These are phyloP conservation scores for Podarcis muralis DNA, from an alignment of 2,113 vertebrate genomes.

Conservation along the genomic window DNA sequence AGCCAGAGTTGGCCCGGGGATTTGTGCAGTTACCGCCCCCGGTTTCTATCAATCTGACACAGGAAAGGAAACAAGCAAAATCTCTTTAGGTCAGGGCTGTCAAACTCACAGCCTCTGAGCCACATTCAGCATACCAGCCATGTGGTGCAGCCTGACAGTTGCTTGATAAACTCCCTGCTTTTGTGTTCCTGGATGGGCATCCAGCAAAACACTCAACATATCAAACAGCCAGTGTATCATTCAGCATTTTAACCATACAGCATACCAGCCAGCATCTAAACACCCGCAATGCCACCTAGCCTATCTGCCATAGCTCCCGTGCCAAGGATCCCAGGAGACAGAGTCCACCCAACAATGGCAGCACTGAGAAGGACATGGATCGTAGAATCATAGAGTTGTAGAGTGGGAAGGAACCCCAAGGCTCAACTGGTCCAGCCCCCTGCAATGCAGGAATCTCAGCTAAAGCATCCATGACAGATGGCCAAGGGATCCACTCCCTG, in stretches of 20 bases:
- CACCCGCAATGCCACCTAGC: not conserved
- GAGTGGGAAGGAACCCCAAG: no score
- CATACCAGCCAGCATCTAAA: not conserved
- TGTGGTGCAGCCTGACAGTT: not conserved
- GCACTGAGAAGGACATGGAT: no score
- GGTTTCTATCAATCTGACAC: not conserved
- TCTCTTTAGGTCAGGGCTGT: not conserved
- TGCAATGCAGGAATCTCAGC: no score
- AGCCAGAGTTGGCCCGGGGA: fast-evolving
- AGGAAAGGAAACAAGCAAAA: not conserved
- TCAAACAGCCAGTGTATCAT: not conserved
- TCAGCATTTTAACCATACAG: not conserved
- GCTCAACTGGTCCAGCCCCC: no score
- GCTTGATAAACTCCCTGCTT: not conserved
- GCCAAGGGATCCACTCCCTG: no score
- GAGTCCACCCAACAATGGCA: no score
- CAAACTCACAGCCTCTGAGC: not conserved
- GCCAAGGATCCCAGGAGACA: no score
- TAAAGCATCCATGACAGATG: no score
- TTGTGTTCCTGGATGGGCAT: not conserved
- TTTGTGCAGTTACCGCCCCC: not conserved
- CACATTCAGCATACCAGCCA: not conserved
- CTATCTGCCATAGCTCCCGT: no score
- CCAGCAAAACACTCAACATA: no score
- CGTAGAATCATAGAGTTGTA: no score